These are phyloP conservation scores for Varroa destructor DNA, from an alignment of 1,140 invertebrate species.

Conservation along the genomic window DNA sequence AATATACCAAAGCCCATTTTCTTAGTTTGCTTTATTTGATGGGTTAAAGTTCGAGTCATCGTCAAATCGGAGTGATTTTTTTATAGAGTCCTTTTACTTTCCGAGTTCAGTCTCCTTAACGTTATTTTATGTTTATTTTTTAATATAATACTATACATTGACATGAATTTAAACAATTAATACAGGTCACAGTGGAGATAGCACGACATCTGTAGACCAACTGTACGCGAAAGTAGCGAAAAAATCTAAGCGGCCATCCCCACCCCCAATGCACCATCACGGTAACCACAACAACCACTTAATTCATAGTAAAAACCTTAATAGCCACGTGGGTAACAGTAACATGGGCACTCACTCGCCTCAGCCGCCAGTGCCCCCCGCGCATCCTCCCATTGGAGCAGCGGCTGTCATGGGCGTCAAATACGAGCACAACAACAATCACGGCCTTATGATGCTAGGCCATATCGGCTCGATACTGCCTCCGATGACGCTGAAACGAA, in stretches of 20 bases:
- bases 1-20: no score
- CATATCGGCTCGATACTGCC: constrained; percentile 21
- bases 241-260: constrained; percentile 15
- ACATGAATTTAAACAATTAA: no score
- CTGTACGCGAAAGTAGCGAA: constrained; percentile 23
- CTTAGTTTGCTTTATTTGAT: no score
- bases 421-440: constrained; percentile 8
- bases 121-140: no score
- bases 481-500: constrained; percentile 26
- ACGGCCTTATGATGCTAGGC: no score
- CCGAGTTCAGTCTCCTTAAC: no score
- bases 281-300: no score
- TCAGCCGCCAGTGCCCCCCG: constrained; percentile 1
- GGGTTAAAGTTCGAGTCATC: no score
- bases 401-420: not conserved
- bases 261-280: not conserved
- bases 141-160: no score
- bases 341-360: not conserved
- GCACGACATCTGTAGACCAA: constrained; percentile 14
- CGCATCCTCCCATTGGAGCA: not conserved
- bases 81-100: no score
- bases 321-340: not conserved
- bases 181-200: constrained; percentile 22
- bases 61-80: no score
- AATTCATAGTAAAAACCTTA: no score